Base-by-base conservation (phyloP, 2,888 invertebrate genomes). In the Oligia fasciuncula region DNA sequence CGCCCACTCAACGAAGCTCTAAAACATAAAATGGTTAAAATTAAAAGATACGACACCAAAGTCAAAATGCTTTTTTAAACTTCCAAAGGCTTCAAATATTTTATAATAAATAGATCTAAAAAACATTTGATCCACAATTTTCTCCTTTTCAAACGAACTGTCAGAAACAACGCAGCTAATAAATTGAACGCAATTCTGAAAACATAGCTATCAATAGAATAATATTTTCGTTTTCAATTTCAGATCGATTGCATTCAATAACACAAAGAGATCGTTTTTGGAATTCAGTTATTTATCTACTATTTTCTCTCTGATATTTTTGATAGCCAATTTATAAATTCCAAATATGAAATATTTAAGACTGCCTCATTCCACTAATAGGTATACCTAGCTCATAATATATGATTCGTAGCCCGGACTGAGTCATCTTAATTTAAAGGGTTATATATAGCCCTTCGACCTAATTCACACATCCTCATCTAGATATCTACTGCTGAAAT, bases 81-180 rank as follows among this genome's bases (percentile, higher is more conserved):
- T 54, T 60, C 6, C 5, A 46, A 77, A 62, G 14, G 51, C 13
- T 68, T 66, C 2, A 43, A 73, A 85, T 71, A 80, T 76, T 29
- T 80, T 76, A 75, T 73, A 68, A 75, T 65, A 40, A 57, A 60
- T 40, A 68, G 35, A 57, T 60, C 40, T 69, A 43, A 71, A 75
- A 60, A 74, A 40, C 68, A 68, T 73, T 84, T 17, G 29, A 67
- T 71, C n/a, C 29, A 40, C 54, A 62, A 43, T 73, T 73, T 82
- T 70, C 60, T 60, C 17, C 13, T 71, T 82, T 79, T 49, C 29
- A 51, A 73, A 63, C 17, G 35, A 72, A 57, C 43, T 78, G 78
- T 72, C 72, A 69, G 35, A 77, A 72, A 72, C 71, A 81, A 81
- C 49, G 17, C n/a, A 66, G 62, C 43, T 57, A 85, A 66, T 73